Evolutionary conservation across 2,797 vertebrate species (phyloP).

Genomic region (Caiman crocodilus): DNA sequence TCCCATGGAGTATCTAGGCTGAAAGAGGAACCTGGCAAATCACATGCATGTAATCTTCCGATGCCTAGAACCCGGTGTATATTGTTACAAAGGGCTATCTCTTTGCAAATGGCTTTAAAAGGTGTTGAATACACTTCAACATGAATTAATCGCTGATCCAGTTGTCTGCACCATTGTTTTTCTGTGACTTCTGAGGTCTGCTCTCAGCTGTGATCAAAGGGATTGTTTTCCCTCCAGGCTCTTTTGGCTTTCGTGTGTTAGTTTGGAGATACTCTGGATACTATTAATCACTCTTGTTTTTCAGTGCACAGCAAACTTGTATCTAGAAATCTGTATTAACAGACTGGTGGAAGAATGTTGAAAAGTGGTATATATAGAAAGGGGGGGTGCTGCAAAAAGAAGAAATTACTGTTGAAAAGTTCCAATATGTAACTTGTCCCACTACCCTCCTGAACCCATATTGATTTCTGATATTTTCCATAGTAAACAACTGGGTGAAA

Average conservation of each 20-base stretch:
- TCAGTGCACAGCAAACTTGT: background rate
- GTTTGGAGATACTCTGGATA: background rate
- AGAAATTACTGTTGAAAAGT: background rate
- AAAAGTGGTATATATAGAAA: background rate
- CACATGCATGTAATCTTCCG: background rate
- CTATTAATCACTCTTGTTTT: background rate
- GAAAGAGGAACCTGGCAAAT: background rate
- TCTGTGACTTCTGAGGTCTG: background rate
- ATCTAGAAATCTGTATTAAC: background rate
- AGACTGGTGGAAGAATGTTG: background rate
- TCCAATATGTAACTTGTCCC: background rate
- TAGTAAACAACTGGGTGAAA: background rate
- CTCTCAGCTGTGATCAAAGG: background rate
- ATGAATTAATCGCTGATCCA: background rate
- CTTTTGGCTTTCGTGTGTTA: background rate
- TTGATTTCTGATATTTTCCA: background rate
- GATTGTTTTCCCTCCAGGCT: background rate
- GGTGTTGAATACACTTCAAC: background rate
- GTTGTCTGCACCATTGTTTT: background rate
- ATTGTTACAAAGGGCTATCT: background rate
- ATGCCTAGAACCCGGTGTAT: background rate
- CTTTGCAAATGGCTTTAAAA: background rate
- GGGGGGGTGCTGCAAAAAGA: background rate
- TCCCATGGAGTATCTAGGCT: background rate
- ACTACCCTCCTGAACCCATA: no score